Conservation (phyloP, 53 echinoderm and acorn worm species). For the Patiria pectinifera region DNA sequence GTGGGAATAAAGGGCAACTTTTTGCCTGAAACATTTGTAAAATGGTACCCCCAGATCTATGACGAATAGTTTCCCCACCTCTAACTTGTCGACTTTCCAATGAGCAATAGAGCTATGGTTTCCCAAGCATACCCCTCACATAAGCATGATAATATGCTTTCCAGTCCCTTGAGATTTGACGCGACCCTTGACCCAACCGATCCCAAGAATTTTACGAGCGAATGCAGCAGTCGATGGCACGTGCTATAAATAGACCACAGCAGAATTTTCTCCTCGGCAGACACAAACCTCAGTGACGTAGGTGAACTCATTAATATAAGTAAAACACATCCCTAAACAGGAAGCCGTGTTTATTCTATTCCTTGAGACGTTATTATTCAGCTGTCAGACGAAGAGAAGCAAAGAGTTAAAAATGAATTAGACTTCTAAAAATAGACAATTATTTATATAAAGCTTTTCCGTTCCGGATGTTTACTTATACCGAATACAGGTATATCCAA, state of each 20-base stretch:
- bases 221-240: slow-evolving; percentile 8
- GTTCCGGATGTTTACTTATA: slow-evolving; percentile 10
- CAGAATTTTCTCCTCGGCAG: neutral
- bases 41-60: too few species aligned
- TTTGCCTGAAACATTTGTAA: too few species aligned
- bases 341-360: slow-evolving; percentile 14
- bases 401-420: neutral
- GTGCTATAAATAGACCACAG: slow-evolving; percentile 23
- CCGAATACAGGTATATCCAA: neutral
- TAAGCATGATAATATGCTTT: neutral
- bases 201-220: slow-evolving; percentile 17
- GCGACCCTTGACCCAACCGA: neutral
- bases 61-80: too few species aligned
- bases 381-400: neutral
- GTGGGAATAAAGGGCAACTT: too few species aligned
- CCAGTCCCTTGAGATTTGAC: neutral
- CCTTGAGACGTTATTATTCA: neutral
- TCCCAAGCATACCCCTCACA: too few species aligned
- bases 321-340: slow-evolving; percentile 15
- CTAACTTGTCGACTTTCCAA: too few species aligned
- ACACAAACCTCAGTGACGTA: slow-evolving; percentile 16
- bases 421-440: neutral
- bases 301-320: slow-evolving; percentile 25
- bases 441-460: slow-evolving; percentile 10
- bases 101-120: too few species aligned